Evolutionary conservation across 2,113 vertebrate genomes (phyloP), one percentile per base, ranked within the genome.

Genomic region (Spheniscus mendiculus): DNA sequence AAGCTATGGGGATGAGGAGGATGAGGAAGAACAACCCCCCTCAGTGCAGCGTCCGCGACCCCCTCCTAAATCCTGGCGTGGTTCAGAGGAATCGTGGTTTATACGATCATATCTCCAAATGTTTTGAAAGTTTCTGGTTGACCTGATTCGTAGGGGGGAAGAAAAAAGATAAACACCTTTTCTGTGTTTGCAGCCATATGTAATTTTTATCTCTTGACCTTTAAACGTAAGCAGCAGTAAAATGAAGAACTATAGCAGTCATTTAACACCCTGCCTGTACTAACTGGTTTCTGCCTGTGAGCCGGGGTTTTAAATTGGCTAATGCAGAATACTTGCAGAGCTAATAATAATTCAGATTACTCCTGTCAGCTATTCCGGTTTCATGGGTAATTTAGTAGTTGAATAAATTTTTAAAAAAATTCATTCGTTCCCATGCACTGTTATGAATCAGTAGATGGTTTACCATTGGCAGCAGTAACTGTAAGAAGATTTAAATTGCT

Each of bases 361-460:
- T 99, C 99, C 99, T 99, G 99, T 99, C 99, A 99, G 99, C 99
- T 99, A 99, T 99, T 99, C 99, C 98, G 98, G 99, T 99, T 99
- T 99, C 99, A 99, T 99, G 99, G 99, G 99, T 99, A 99, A 99
- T 99, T 99, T 99, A 99, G 99, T 99, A 99, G 99, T 99, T 99
- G 99, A 99, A 99, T 99, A 99, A 98, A 99, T 99, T 99, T 99
- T 99, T 99, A 98, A 98, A 99, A 99, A 99, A 99, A 99, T 99
- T 99, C 99, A 99, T 99, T 99, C 99, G 99, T 99, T 99, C 99
- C 99, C 98, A 97, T 99, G 98, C 98, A 97, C 98, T 98, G 98
- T 99, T 99, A 99, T 99, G 99, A 99, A 99, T 99, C 99, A 98
- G 99, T 97, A 98, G 99, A 99, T 98, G 98, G 98, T 98, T 99